Evolutionary conservation across 2,113 vertebrate genomes (phyloP).

Genomic region (Phaetusa simplex): DNA sequence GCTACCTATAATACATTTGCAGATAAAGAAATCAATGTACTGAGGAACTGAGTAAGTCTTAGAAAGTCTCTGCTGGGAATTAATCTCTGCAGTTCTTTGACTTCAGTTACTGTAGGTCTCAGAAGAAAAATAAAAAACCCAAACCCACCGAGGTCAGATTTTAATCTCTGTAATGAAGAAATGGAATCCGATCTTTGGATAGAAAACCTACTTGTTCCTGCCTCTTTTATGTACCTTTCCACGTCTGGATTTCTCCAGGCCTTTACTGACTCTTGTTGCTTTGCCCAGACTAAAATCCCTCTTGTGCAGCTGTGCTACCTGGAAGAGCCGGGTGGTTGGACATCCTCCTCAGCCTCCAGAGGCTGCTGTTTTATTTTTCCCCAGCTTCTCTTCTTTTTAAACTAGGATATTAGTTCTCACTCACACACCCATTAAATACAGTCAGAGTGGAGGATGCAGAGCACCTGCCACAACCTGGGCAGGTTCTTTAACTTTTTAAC

Average conservation of each 20-base stretch:
- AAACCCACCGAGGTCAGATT: neutral
- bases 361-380: neutral
- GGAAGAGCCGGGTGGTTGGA: neutral
- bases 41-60: neutral
- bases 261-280: neutral
- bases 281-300: neutral
- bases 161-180: conserved; percentile 1
- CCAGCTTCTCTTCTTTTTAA: neutral
- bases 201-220: neutral
- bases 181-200: neutral
- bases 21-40: conserved; percentile 4
- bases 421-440: neutral
- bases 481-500: neutral
- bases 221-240: neutral
- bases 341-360: neutral
- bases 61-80: neutral
- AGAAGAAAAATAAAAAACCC: neutral
- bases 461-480: neutral
- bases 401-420: neutral
- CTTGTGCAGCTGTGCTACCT: neutral
- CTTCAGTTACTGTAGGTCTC: neutral
- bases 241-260: neutral
- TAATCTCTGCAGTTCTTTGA: neutral
- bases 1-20: neutral
- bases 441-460: neutral